A percentile compares a stretch with the other conserved stretches of the same genome.
These are phyloP conservation scores for Mastacembelus armatus DNA, from an alignment of 2,797 vertebrate species.

Conservation along the genomic window DNA sequence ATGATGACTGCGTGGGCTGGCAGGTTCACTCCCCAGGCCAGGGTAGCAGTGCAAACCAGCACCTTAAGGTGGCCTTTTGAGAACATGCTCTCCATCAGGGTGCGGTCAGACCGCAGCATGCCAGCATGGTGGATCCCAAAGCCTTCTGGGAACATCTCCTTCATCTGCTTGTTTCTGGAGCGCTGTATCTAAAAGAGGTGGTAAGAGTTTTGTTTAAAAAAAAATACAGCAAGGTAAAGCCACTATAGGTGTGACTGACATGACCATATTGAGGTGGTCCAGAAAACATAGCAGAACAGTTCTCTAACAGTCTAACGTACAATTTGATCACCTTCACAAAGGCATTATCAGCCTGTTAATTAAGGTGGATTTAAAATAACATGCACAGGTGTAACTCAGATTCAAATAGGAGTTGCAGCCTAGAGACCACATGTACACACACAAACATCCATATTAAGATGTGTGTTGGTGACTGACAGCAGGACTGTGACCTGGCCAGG, in stretches of 20 bases:
- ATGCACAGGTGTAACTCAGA: not conserved
- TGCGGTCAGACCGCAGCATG: constrained; percentile 95
- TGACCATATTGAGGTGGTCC: no score
- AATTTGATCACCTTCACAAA: not conserved
- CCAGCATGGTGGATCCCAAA: constrained; percentile 98
- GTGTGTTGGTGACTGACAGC: constrained; percentile 68
- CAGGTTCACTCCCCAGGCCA: constrained; percentile 99
- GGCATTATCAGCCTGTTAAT: no score
- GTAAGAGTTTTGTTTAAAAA: not conserved
- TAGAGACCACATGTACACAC: constrained; percentile 5
- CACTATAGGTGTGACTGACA: not conserved
- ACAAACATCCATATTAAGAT: constrained; percentile 43
- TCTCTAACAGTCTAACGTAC: not conserved
- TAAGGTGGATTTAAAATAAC: not conserved
- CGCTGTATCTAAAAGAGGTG: constrained; percentile 87
- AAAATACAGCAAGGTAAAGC: not conserved
- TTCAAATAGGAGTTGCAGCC: constrained; percentile 10
- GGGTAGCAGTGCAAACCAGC: constrained; percentile 94
- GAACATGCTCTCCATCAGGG: constrained; percentile 94
- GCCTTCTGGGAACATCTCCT: constrained; percentile 96
- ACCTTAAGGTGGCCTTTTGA: constrained; percentile 94
- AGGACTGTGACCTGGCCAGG: constrained; percentile 65
- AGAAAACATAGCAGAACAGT: no score
- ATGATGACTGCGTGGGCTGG: constrained; percentile 98
- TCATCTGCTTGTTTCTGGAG: constrained; percentile 97